phyloP scores from a whole-genome alignment of 1,140 invertebrate species.

The Drosophila ananassae region DNA sequence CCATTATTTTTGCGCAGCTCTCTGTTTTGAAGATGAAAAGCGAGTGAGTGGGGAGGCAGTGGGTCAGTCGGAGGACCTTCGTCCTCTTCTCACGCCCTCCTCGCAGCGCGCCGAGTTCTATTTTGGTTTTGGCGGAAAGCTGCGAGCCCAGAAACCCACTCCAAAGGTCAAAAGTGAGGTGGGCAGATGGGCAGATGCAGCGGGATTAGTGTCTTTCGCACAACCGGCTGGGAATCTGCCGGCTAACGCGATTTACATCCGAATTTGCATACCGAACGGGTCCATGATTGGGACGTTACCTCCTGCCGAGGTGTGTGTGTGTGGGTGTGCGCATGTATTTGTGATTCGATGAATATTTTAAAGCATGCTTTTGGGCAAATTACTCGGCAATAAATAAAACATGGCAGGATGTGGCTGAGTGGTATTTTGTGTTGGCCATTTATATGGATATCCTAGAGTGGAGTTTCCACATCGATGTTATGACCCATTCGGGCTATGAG shows the following conservation, averaged over 20 bases:
- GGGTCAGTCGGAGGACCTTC: conserved; percentile 22
- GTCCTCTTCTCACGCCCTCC: neutral
- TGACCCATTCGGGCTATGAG: neutral
- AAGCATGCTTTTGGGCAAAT: conserved; percentile 74
- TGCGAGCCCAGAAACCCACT: neutral
- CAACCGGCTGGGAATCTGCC: conserved; percentile 5
- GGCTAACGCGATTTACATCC: conserved; percentile 44
- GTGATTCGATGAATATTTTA: conserved; percentile 67
- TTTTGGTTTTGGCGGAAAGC: conserved; percentile 40
- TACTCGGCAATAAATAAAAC: conserved; percentile 68
- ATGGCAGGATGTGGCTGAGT: conserved; percentile 13
- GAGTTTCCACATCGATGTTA: conserved; percentile 6
- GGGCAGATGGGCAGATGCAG: conserved; percentile 1
- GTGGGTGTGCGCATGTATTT: neutral
- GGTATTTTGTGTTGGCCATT: conserved; percentile 4
- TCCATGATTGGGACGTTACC: conserved; percentile 17
- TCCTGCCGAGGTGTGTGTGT: neutral
- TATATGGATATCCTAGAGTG: conserved; percentile 55
- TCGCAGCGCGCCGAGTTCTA: conserved; percentile 24
- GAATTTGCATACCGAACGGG: conserved; percentile 50
- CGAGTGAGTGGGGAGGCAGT: conserved; percentile 1
- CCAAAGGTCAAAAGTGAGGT: conserved; percentile 47
- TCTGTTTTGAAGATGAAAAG: conserved; percentile 9
- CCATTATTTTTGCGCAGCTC: neutral
- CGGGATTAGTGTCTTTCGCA: conserved; percentile 7